phyloP scores from a whole-genome alignment of 2,797 vertebrate genomes.

The Caiman crocodilus region DNA sequence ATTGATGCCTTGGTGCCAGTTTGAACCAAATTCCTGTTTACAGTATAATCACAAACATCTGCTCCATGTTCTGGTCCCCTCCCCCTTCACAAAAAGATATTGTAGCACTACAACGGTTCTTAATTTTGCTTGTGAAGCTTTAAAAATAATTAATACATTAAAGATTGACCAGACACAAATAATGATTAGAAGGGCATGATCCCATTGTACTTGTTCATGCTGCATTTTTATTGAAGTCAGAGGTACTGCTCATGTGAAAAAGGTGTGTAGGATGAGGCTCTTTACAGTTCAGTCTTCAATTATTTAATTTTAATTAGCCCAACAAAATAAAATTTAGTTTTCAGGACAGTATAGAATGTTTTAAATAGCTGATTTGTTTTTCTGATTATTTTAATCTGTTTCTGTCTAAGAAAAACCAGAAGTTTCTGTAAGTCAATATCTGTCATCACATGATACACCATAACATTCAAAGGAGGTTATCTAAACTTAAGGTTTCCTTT shows the following conservation, averaged over 20 bases:
- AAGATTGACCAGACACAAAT: slow-evolving; percentile 38
- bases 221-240: slow-evolving; percentile 10
- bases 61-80: not conserved
- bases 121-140: slow-evolving; percentile 50
- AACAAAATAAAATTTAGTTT: not conserved
- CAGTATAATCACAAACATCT: not conserved
- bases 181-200: slow-evolving; percentile 41
- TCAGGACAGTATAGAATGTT: not conserved
- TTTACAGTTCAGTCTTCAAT: too few species aligned
- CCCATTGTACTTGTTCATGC: not conserved
- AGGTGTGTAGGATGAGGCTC: not conserved
- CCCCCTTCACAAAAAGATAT: not conserved
- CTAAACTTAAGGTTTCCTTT: not conserved
- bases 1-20: slow-evolving; percentile 16
- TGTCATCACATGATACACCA: not conserved
- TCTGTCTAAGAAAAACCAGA: not conserved
- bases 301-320: too few species aligned
- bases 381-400: not conserved
- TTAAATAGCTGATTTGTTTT: not conserved
- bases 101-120: slow-evolving; percentile 50
- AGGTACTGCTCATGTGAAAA: not conserved
- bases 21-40: slow-evolving; percentile 12
- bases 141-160: slow-evolving; percentile 68
- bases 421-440: not conserved
- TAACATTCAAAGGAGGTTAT: not conserved